phyloP scores from a whole-genome alignment of 2,888 invertebrate genomes.

The Fragum sueziense region DNA sequence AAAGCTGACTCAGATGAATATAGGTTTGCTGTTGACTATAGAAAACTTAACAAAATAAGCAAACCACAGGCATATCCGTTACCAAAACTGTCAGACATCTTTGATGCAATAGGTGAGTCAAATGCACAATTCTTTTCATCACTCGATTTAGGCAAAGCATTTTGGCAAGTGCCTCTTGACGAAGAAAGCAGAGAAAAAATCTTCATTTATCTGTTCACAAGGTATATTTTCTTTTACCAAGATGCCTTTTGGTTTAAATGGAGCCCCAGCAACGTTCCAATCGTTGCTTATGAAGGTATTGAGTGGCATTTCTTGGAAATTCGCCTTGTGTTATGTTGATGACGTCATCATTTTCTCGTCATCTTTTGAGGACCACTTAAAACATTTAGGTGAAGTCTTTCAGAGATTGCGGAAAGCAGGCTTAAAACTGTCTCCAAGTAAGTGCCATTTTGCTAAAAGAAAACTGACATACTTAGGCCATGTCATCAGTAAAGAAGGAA shows the following conservation, averaged over 20 bases:
- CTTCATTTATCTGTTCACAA: no score
- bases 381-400: slow-evolving; percentile 54
- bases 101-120: no score
- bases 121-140: no score
- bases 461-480: slow-evolving; percentile 57
- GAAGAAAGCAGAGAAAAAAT: slow-evolving; percentile 14
- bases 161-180: background rate
- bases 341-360: slow-evolving; percentile 55
- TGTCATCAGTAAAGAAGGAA: slow-evolving; percentile 45
- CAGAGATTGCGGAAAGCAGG: slow-evolving; percentile 43
- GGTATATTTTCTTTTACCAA: no score
- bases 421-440: slow-evolving; percentile 55
- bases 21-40: slow-evolving; percentile 44
- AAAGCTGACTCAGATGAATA: background rate
- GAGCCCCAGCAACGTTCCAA: slow-evolving; percentile 56
- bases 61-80: slow-evolving; percentile 52
- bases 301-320: slow-evolving; percentile 50
- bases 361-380: slow-evolving; percentile 47
- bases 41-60: no score
- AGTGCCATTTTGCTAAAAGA: no score
- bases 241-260: slow-evolving; percentile 60
- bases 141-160: no score
- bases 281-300: slow-evolving; percentile 54
- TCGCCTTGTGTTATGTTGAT: slow-evolving; percentile 51
- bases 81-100: slow-evolving; percentile 50